Conservation (phyloP, 2,888 invertebrate genomes). For the Tipula confusa region DNA sequence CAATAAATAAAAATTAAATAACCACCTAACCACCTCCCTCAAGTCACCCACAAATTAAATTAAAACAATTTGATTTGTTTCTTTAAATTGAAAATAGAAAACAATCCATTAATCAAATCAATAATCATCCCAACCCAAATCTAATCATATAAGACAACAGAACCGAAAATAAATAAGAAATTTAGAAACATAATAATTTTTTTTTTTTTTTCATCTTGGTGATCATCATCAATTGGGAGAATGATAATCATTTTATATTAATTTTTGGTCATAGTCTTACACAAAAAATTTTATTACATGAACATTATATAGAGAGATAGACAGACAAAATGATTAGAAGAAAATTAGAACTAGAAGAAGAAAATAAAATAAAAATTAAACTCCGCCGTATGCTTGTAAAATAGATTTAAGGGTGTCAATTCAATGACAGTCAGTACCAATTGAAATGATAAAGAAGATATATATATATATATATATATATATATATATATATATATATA, state of each 20-base stretch:
- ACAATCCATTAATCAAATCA: conserved; percentile 28
- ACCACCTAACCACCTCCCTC: background rate
- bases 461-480: too few relatives aligned
- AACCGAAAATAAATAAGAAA: background rate
- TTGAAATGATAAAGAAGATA: background rate
- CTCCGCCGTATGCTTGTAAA: conserved; percentile 31
- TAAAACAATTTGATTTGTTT: conserved; percentile 1
- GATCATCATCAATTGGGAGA: background rate
- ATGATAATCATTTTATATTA: conserved; percentile 20
- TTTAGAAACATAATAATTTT: background rate
- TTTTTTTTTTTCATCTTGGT: background rate
- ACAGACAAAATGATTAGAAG: conserved; percentile 14
- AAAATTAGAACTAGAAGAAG: background rate
- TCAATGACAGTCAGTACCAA: conserved; percentile 32
- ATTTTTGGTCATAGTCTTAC: background rate
- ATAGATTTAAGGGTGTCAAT: conserved; percentile 31
- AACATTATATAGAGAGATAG: background rate
- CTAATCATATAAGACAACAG: conserved; percentile 12
- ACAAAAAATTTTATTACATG: background rate
- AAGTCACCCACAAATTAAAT: conserved; percentile 12
- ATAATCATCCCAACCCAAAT: conserved; percentile 30
- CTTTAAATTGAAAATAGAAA: background rate
- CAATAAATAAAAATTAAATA: background rate
- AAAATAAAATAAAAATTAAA: conserved; percentile 26
- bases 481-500: too few relatives aligned